Conservation (phyloP, 2,797 vertebrate species). For the Harpagifer antarcticus region DNA sequence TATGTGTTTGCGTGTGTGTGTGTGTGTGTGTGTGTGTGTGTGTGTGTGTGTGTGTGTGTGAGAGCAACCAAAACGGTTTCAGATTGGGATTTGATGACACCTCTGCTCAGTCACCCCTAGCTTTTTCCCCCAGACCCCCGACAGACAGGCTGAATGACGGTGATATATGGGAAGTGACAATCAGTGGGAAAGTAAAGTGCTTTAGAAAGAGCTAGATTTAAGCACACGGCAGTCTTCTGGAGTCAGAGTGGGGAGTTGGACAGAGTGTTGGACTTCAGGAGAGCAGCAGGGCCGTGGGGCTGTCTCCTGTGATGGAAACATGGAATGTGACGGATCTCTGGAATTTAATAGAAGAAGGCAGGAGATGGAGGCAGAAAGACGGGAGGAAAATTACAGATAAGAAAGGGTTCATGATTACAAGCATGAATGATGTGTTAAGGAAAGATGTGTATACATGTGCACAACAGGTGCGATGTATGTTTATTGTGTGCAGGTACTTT, state of each 20-base stretch:
- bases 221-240: slow-evolving; percentile 76
- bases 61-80: slow-evolving; percentile 35
- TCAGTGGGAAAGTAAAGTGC: slow-evolving; percentile 63
- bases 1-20: background rate
- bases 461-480: slow-evolving; percentile 41
- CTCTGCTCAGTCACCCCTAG: slow-evolving; percentile 52
- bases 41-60: slow-evolving; percentile 4
- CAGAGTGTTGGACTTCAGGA: slow-evolving; percentile 59
- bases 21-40: too few species aligned
- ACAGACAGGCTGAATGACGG: slow-evolving; percentile 63
- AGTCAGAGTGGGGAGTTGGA: slow-evolving; percentile 57
- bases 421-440: slow-evolving; percentile 34
- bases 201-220: slow-evolving; percentile 71
- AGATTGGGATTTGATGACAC: slow-evolving; percentile 64
- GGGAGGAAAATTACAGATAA: slow-evolving; percentile 54
- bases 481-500: slow-evolving; percentile 32
- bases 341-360: slow-evolving; percentile 65
- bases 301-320: slow-evolving; percentile 74
- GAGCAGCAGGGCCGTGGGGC: slow-evolving; percentile 40
- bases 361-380: slow-evolving; percentile 39
- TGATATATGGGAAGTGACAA: slow-evolving; percentile 69
- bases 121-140: slow-evolving; percentile 56
- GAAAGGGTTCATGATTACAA: slow-evolving; percentile 65
- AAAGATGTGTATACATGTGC: slow-evolving; percentile 26
- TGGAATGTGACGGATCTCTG: slow-evolving; percentile 76